Evolutionary conservation across 2,113 vertebrate species (phyloP).

Genomic region (Abramis brama): DNA sequence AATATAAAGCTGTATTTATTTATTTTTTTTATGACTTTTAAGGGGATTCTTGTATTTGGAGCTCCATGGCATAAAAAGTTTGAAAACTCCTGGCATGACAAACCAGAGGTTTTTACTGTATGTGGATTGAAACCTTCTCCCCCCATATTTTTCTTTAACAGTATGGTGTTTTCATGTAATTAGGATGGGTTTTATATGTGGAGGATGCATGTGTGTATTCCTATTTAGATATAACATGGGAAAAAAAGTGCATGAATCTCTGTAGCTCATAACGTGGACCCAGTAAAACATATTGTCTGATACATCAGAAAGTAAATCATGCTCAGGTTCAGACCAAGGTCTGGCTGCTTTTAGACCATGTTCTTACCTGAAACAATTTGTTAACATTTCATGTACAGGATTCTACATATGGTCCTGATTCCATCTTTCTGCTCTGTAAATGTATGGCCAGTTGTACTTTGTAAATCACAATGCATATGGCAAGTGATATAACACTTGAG

Average conservation of each 20-base stretch:
- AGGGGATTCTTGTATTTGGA: neutral
- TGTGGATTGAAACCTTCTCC: neutral
- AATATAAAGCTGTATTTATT: neutral
- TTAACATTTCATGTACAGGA: slow-evolving; percentile 45
- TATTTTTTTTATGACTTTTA: neutral
- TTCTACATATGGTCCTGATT: slow-evolving; percentile 57
- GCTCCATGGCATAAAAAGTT: neutral
- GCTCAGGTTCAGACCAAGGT: slow-evolving; percentile 40
- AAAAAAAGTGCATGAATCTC: neutral
- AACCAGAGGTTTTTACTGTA: neutral
- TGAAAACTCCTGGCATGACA: neutral
- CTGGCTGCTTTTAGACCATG: slow-evolving; percentile 34
- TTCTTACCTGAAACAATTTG: slow-evolving; percentile 43
- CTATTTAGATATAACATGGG: neutral
- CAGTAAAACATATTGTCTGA: slow-evolving; percentile 34
- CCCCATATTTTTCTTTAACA: neutral
- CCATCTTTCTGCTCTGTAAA: slow-evolving; percentile 39
- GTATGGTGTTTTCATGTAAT: neutral
- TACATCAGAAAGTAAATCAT: slow-evolving; percentile 53
- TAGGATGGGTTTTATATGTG: neutral
- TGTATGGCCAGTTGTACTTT: slow-evolving; percentile 41
- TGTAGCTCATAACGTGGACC: neutral
- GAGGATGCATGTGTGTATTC: neutral
- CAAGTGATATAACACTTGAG: slow-evolving; percentile 29
- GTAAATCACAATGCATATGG: slow-evolving; percentile 47